Evolutionary conservation across 2,888 invertebrate species (phyloP).

Genomic region (Calameuta filiformis): DNA sequence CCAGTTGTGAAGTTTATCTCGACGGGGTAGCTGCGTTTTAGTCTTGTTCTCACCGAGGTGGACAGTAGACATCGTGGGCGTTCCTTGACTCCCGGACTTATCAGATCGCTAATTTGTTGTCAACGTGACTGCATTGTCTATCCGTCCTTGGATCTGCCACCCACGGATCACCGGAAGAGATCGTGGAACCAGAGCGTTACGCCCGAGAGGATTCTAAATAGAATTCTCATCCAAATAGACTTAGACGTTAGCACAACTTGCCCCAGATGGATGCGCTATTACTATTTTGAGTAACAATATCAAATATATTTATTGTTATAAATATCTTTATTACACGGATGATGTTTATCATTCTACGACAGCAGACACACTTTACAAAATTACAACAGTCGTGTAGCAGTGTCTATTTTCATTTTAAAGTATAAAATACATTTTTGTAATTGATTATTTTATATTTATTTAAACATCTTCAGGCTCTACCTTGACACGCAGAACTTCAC

Average conservation of each 20-base stretch:
- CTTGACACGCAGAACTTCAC: constrained; percentile 64
- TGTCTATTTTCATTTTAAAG: not conserved
- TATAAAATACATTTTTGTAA: not conserved
- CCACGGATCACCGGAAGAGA: not conserved
- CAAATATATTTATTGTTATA: not conserved
- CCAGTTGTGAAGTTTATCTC: not conserved
- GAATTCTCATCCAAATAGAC: not conserved
- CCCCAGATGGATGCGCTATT: not conserved
- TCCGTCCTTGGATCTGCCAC: not conserved
- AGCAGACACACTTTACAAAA: not conserved
- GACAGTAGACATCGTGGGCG: not conserved
- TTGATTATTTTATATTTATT: not conserved
- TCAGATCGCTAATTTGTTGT: constrained; percentile 22
- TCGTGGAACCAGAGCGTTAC: not conserved
- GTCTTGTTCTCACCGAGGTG: not conserved
- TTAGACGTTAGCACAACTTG: not conserved
- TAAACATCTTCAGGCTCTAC: constrained; percentile 68
- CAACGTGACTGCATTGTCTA: constrained; percentile 12
- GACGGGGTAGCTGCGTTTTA: not conserved
- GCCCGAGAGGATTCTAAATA: not conserved
- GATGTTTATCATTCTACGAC: not conserved
- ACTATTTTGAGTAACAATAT: not conserved
- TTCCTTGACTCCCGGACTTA: constrained; percentile 15
- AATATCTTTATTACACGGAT: not conserved
- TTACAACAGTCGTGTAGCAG: not conserved